Evolutionary conservation across 2,888 invertebrate species (phyloP).

Genomic region (Microctonus brassicae): DNA sequence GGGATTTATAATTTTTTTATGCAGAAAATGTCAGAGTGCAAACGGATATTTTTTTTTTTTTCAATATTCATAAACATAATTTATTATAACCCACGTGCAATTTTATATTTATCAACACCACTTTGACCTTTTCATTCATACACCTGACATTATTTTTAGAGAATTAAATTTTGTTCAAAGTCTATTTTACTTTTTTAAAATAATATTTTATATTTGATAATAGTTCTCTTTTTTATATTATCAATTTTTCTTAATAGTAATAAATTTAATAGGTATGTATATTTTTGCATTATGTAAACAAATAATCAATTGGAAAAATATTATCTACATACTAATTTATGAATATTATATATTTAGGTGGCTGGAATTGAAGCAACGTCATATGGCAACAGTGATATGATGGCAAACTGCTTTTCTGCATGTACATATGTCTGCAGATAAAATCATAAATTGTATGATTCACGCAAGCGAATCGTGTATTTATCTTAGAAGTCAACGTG

Average conservation of each 20-base stretch:
- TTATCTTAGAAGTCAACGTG: neutral
- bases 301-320: neutral
- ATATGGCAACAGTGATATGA: neutral
- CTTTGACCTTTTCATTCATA: too few species aligned
- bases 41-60: neutral
- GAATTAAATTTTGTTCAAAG: too few species aligned
- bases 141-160: too few species aligned
- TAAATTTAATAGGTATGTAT: neutral
- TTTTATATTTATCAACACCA: too few species aligned
- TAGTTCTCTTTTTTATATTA: too few species aligned
- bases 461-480: neutral
- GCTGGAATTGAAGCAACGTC: conserved; percentile 38
- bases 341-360: conserved; percentile 11
- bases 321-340: neutral
- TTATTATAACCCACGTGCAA: too few species aligned
- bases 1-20: conserved; percentile 1
- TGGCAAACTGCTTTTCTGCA: too few species aligned
- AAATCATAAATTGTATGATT: neutral
- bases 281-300: neutral
- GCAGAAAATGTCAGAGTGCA: too few species aligned
- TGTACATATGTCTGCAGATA: neutral
- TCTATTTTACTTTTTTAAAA: too few species aligned
- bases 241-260: too few species aligned
- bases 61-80: neutral
- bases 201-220: too few species aligned